These are phyloP conservation scores for Enteromius afrohamiltoni DNA, from an alignment of 2,797 vertebrate genomes.

Conservation along the genomic window DNA sequence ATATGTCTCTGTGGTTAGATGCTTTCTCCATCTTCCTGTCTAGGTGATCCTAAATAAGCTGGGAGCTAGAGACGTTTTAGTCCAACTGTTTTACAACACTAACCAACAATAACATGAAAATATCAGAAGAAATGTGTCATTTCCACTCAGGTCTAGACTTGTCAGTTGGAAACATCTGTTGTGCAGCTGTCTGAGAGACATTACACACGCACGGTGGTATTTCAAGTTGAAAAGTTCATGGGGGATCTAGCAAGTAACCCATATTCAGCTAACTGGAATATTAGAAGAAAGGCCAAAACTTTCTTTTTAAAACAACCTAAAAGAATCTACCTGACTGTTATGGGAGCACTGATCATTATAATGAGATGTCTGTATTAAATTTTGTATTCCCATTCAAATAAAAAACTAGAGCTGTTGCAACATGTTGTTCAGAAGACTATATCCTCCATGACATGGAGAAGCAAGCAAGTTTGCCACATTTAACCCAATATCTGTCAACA, in stretches of 20 bases:
- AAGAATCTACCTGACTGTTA: not conserved
- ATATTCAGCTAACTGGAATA: not conserved
- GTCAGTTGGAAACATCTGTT: slow-evolving; percentile 16
- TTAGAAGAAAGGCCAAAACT: not conserved
- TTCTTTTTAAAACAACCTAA: not conserved
- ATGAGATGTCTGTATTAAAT: not conserved
- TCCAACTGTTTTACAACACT: not conserved
- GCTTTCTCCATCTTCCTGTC: not conserved
- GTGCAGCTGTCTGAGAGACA: slow-evolving; percentile 19
- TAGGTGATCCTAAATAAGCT: not conserved
- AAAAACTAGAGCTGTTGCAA: not conserved
- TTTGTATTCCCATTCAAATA: not conserved
- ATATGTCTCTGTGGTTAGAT: not conserved
- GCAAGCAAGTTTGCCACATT: not conserved
- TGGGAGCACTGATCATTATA: not conserved
- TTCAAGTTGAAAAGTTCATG: slow-evolving; percentile 38
- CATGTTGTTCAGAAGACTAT: not conserved
- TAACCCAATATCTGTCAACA: not conserved
- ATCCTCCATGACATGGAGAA: not conserved
- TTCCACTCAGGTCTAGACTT: not conserved
- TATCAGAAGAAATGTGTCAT: not conserved
- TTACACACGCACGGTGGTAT: slow-evolving; percentile 22
- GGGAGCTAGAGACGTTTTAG: not conserved
- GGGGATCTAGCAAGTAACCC: not conserved
- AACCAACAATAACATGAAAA: not conserved